Percentiles rank a stretch among this genome's conserved stretches.
Conservation (phyloP, 2,888 invertebrate species). For the Galerucella nymphaeae region DNA sequence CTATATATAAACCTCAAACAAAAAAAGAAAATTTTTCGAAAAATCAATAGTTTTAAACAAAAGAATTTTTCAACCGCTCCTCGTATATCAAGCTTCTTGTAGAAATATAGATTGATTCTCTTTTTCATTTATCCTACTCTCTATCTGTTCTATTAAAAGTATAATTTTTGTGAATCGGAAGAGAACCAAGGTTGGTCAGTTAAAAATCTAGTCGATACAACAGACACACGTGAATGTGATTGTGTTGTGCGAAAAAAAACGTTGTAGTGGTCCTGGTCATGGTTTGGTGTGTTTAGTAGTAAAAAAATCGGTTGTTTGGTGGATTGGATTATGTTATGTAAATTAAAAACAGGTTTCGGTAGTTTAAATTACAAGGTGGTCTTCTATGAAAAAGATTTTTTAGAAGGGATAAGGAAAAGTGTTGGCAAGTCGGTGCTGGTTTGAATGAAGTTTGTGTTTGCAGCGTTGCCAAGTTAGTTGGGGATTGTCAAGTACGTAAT, state of each 20-base stretch:
- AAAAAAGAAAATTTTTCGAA: too few species aligned
- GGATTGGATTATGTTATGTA: background rate
- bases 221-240: background rate
- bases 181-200: slow-evolving; percentile 5
- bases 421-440: background rate
- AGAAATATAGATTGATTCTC: background rate
- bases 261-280: slow-evolving; percentile 6
- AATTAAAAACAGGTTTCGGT: background rate
- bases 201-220: background rate
- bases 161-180: slow-evolving; percentile 15
- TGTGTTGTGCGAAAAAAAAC: slow-evolving; percentile 5
- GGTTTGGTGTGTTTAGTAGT: slow-evolving; percentile 1
- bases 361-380: background rate
- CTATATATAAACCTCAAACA: too few species aligned
- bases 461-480: background rate
- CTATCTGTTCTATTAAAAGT: background rate
- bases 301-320: background rate
- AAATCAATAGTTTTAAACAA: background rate
- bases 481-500: too few species aligned
- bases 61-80: background rate
- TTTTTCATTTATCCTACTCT: background rate
- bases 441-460: background rate
- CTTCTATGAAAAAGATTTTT: background rate
- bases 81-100: background rate
- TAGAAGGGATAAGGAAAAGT: background rate